Evolutionary conservation across 1,140 invertebrate genomes (phyloP).

Genomic region (Panulirus ornatus): DNA sequence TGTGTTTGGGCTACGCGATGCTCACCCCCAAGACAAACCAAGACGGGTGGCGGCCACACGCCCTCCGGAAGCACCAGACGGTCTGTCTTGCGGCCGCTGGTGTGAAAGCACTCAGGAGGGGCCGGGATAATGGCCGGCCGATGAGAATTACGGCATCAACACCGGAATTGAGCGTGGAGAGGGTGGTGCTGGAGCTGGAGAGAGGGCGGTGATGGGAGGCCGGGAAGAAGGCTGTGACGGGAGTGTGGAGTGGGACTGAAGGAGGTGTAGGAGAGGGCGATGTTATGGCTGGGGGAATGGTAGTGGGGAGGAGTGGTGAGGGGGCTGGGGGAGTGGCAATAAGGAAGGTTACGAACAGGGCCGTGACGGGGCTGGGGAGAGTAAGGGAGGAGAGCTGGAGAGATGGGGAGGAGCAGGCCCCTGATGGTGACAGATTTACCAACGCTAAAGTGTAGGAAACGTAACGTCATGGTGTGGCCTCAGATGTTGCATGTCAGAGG

Average conservation of each 20-base stretch:
- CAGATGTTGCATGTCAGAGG: too few species aligned
- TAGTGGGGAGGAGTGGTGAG: background rate
- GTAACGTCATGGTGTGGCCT: background rate
- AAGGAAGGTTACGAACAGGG: too few species aligned
- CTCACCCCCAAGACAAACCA: slow-evolving; percentile 14
- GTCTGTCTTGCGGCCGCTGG: slow-evolving; percentile 39
- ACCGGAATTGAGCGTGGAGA: slow-evolving; percentile 48
- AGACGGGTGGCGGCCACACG: slow-evolving; percentile 13
- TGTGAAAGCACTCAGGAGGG: slow-evolving; percentile 53
- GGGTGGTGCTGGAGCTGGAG: background rate
- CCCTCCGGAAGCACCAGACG: slow-evolving; percentile 47
- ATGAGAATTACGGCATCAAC: slow-evolving; percentile 53
- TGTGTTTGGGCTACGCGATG: too few species aligned
- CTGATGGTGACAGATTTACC: background rate
- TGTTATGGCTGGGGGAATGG: background rate
- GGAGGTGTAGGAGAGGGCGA: background rate
- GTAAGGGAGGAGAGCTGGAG: slow-evolving; percentile 5
- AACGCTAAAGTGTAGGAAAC: background rate
- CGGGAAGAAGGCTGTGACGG: background rate
- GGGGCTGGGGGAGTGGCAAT: background rate
- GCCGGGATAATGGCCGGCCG: slow-evolving; percentile 38
- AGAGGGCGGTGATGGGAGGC: background rate
- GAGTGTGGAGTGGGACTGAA: background rate
- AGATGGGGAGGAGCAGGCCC: background rate
- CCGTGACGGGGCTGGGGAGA: background rate